Evolutionary conservation across 2,888 invertebrate species (phyloP).

Genomic region (Dicranocentrus wangi): DNA sequence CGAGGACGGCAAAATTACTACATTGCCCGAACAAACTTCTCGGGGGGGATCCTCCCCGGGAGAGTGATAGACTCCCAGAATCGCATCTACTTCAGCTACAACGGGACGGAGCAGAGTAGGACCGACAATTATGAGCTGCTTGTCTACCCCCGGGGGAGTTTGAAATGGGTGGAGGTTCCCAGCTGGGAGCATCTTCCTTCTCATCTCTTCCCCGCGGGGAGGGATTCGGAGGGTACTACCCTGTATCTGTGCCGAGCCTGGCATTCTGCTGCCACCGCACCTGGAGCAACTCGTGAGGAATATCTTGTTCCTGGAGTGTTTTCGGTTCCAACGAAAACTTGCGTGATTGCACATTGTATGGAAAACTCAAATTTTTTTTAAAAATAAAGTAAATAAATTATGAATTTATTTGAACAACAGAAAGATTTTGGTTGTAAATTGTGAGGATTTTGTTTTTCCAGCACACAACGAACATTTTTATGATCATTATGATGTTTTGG

Average conservation of each 20-base stretch:
- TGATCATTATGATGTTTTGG: no score
- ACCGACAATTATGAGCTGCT: not conserved
- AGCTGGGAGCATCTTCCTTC: not conserved
- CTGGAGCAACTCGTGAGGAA: no score
- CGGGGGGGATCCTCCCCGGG: not conserved
- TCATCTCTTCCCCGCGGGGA: not conserved
- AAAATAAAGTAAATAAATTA: no score
- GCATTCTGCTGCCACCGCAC: no score
- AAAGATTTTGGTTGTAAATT: no score
- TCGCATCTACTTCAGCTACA: not conserved
- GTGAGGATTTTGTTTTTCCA: no score
- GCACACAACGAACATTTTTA: no score
- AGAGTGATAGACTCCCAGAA: not conserved
- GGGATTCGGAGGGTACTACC: not conserved
- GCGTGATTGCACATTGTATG: no score
- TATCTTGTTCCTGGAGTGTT: no score
- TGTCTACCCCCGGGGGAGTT: not conserved
- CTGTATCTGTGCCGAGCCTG: not conserved
- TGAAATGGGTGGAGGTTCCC: not conserved
- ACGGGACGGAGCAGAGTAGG: not conserved
- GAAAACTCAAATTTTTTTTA: no score
- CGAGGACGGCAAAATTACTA: not conserved
- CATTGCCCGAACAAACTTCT: not conserved
- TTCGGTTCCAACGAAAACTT: no score
- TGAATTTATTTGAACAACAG: no score